Conservation (phyloP, 2,888 invertebrate species). For the Capitulum mitella region DNA sequence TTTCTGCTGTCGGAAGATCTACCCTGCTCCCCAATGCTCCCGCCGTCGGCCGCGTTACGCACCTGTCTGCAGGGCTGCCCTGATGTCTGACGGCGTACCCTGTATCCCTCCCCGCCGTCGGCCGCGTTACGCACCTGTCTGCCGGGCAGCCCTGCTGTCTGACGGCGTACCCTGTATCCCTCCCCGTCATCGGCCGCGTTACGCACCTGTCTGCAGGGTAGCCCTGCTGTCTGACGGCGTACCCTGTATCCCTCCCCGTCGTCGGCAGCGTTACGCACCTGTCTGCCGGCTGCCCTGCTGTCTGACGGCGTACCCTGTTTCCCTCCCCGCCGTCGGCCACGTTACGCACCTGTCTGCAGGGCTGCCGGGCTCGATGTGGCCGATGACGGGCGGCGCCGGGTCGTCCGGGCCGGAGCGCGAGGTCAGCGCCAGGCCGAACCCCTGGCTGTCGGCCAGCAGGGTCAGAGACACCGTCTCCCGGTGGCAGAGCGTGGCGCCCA, state of each 20-base stretch:
- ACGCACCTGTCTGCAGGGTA: neutral
- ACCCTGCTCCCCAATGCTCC: too few species aligned
- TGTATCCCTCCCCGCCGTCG: neutral
- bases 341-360: constrained; percentile 52
- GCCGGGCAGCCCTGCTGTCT: constrained; percentile 55
- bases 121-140: constrained; percentile 47
- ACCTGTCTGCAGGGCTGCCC: constrained; percentile 55
- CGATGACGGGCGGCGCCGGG: constrained; percentile 46
- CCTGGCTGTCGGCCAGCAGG: constrained; percentile 48
- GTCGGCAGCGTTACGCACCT: neutral
- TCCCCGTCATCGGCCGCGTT: neutral
- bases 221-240: too few species aligned
- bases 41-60: neutral
- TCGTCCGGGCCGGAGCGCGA: constrained; percentile 42
- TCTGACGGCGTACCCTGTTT: too few species aligned
- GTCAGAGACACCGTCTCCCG: constrained; percentile 51
- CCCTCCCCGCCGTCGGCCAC: neutral
- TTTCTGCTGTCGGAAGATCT: too few species aligned
- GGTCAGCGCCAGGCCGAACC: constrained; percentile 51
- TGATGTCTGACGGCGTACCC: too few species aligned
- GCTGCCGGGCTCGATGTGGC: constrained; percentile 50
- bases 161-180: too few species aligned
- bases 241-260: neutral
- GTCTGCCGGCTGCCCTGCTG: neutral
- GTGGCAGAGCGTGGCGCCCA: constrained; percentile 47